These are phyloP conservation scores for Rhadina sibilatrix DNA, from an alignment of 2,113 vertebrate genomes.

Conservation along the genomic window DNA sequence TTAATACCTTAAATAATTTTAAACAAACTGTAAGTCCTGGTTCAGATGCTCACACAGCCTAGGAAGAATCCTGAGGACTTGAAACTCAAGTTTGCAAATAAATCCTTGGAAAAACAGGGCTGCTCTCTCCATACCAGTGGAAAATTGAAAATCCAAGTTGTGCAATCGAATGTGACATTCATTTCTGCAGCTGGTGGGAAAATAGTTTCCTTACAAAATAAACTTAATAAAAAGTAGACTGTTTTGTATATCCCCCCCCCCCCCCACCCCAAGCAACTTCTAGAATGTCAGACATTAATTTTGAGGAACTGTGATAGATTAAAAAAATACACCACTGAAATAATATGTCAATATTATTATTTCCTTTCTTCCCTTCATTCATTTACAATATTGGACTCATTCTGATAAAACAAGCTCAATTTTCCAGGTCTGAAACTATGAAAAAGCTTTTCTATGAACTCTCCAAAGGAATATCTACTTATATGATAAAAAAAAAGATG, in stretches of 20 bases:
- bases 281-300: constrained; percentile 3
- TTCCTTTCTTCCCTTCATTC: not conserved
- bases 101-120: not conserved
- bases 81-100: not conserved
- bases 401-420: not conserved
- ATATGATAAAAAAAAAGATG: not conserved
- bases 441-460: not conserved
- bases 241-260: not conserved
- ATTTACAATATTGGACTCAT: not conserved
- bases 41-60: not conserved
- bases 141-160: constrained; percentile 17
- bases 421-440: not conserved
- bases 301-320: not conserved
- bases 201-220: constrained; percentile 35
- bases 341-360: not conserved
- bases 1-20: not conserved
- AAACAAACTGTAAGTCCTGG: not conserved
- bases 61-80: not conserved
- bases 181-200: constrained; percentile 28
- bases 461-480: not conserved
- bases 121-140: not conserved
- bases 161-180: not conserved
- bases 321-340: not conserved
- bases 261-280: not conserved
- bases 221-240: constrained; percentile 27